Conservation (phyloP, 1,140 invertebrate genomes). For the Lepidurus packardi region DNA sequence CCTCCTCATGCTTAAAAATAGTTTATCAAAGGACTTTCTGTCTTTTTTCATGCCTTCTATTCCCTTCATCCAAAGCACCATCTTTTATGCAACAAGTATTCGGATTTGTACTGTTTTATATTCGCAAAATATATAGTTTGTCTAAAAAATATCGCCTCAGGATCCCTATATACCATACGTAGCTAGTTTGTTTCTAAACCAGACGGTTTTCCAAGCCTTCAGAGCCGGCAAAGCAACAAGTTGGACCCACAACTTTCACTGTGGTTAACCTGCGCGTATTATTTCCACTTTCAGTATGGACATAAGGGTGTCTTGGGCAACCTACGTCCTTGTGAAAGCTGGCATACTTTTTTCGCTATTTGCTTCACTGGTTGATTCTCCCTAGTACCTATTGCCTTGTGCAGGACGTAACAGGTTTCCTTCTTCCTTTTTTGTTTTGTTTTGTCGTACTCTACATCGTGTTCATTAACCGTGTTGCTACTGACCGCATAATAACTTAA, state of each 20-base stretch:
- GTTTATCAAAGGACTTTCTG: not conserved
- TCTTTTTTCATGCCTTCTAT: not conserved
- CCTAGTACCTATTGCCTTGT: not conserved
- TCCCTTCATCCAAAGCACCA: not conserved
- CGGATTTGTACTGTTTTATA: not conserved
- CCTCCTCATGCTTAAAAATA: constrained; percentile 1
- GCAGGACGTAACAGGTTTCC: not conserved
- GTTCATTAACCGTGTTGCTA: too few relatives aligned
- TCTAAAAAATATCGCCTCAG: not conserved
- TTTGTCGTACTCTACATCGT: too few relatives aligned
- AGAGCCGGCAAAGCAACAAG: not conserved
- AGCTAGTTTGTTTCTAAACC: not conserved
- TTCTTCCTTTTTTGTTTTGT: not conserved
- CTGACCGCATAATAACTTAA: too few relatives aligned
- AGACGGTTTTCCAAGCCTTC: not conserved
- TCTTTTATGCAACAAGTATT: not conserved
- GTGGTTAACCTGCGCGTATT: not conserved
- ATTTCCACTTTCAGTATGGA: not conserved
- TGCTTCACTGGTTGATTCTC: not conserved
- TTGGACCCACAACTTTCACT: not conserved
- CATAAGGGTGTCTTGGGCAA: not conserved
- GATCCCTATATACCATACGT: not conserved
- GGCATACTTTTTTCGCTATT: not conserved
- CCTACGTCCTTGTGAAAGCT: not conserved
- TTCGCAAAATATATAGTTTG: not conserved